phyloP scores from a whole-genome alignment of 2,113 vertebrate species.

The Empidonax traillii region DNA sequence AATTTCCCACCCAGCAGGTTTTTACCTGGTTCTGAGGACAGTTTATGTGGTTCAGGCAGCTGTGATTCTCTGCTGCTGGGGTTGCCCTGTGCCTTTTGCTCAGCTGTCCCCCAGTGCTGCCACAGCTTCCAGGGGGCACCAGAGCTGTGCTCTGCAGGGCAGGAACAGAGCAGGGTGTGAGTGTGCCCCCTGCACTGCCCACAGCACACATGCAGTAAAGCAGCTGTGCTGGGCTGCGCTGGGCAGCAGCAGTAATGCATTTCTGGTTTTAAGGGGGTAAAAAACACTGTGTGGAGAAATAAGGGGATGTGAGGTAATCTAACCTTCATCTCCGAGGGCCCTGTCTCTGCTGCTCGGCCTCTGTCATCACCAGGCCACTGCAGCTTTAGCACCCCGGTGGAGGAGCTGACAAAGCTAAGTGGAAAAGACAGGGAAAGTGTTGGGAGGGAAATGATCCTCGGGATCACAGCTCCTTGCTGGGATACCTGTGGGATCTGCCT shows the following conservation, averaged over 20 bases:
- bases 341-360: background rate
- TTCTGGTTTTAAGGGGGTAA: background rate
- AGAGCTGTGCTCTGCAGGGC: background rate
- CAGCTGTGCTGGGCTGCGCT: background rate
- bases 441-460: background rate
- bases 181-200: background rate
- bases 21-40: background rate
- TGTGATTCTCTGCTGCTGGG: background rate
- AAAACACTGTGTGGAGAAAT: background rate
- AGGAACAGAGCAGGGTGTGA: background rate
- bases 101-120: background rate
- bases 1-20: background rate
- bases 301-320: background rate
- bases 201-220: background rate
- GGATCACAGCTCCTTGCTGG: background rate
- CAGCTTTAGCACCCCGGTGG: background rate
- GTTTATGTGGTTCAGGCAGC: background rate
- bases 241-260: background rate
- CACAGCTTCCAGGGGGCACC: background rate
- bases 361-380: background rate
- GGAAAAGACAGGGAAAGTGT: background rate
- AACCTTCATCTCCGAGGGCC: background rate
- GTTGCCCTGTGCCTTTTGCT: background rate
- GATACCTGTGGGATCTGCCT: background rate
- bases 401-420: background rate